Base-by-base conservation (phyloP, 1,140 invertebrate genomes). In the Proales similis region DNA sequence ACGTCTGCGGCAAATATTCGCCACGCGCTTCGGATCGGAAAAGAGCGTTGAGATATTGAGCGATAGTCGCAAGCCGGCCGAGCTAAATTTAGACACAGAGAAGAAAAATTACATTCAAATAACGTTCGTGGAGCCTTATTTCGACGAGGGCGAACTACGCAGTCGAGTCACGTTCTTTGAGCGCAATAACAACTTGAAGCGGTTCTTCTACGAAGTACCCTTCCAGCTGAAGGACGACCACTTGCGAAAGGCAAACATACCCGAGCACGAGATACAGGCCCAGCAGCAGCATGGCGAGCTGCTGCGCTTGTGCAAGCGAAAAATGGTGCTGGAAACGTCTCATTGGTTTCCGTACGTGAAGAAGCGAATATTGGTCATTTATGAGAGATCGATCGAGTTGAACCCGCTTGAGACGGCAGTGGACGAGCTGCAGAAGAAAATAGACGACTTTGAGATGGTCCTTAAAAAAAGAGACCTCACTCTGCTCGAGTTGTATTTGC, bases 371-470 rank as follows among this genome's bases (percentile, higher is more conserved):
- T 77, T 81, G 42, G 84, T 93, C 74, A 81, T 64, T 77, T 84
- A n/a, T 80, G 82, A 68, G 78, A 69, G 82, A 68, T 82, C 85
- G 49, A 81, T 85, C 63, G 86, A 90, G 72, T 77, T 91, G 48
- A 85, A 82, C 68, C 90, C 90, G 1, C 92, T 94, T 68, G 89
- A 93, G 77, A 89, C 92, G 7, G 90, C 90, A 42, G 83, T 93
- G 39, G 85, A 91, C 71, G 89, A 92, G 75, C 92, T 93, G 87
- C 82, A 85, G 71, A 81, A 29, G n/a, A 75, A 74, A 67, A 43
- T 42, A n/a, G 57, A 61, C 14, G 57, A 61, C 26, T 61, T 61
- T 26, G 51, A 57, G 3, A 24, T 6, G 11, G 45, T 57, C 20
- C 19, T 57, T 17, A 49, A 30, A 36, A 43, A 45, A 51, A 63